A percentile compares a stretch with the other conserved stretches of the same genome.
These are phyloP conservation scores for Puffinus mauretanicus DNA, from an alignment of 2,113 vertebrate genomes.

Conservation along the genomic window DNA sequence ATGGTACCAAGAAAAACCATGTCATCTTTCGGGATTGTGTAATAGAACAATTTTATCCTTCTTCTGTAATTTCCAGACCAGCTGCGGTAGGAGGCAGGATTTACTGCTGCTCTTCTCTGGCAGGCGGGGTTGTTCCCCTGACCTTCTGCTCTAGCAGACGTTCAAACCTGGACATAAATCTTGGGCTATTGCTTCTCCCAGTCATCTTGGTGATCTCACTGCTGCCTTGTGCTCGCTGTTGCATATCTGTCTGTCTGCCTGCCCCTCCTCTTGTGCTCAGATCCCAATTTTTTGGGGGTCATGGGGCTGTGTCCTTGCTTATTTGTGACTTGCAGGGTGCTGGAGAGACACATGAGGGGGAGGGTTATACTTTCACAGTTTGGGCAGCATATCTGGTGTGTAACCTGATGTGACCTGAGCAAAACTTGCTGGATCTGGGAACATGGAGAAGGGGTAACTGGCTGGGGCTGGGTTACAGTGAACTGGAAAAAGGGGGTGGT, in stretches of 20 bases:
- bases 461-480: background rate
- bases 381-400: background rate
- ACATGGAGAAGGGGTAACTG: fast-evolving
- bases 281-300: fast-evolving
- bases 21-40: background rate
- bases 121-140: constrained; percentile 18
- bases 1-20: background rate
- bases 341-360: background rate
- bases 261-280: background rate
- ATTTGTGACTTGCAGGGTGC: background rate
- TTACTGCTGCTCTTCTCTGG: constrained; percentile 3
- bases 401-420: background rate
- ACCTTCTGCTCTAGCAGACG: constrained; percentile 19
- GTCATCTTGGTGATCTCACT: background rate
- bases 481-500: background rate
- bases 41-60: background rate
- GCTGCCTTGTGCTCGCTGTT: background rate
- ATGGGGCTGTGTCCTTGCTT: background rate
- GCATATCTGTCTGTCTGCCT: background rate
- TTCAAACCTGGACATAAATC: constrained; percentile 10
- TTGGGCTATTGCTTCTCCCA: background rate
- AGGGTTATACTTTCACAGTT: background rate
- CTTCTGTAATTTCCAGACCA: background rate
- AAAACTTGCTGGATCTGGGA: background rate
- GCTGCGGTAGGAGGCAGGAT: constrained; percentile 14